Evolutionary conservation across 2,888 invertebrate genomes (phyloP), one percentile per base, ranked within the genome.

Genomic region (Aspidiotus destructor): DNA sequence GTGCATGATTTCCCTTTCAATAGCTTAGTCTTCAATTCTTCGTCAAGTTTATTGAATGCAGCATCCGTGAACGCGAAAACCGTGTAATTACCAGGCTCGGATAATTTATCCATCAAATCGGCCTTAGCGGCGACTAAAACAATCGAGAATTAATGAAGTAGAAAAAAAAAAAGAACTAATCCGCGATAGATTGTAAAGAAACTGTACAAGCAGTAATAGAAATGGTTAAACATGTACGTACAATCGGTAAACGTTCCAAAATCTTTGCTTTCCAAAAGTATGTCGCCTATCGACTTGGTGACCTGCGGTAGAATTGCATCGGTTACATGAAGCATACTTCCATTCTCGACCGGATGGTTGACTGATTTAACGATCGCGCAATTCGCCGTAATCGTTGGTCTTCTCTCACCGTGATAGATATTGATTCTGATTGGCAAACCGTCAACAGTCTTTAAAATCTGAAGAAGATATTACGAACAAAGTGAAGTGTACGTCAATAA

Each of bases 281-380:
- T 74, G 41, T 80, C 77, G 9, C 75, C 74, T 41, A 81, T 71
- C 2, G 78, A 75, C 63, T 76, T 74, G 28, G 74, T 75, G 15
- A 77, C 77, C 7, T 81, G 81, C 41, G 78, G 77, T 58, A 87
- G 77, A 7, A 86, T 82, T n/a, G 81, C 80, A 60, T 82, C 81
- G 15, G 86, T 78, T 0, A 84, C 78, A 75, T 88, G 86, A 13
- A 87, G 80, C 67, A 87, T 80, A 15, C 86, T 87, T 74, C 86
- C 85, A 55, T 81, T 81, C 0, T 86, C 83, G 65, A 83, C 77
- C 3, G 69, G 69, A 73, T 84, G 82, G 75, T 88, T 85, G 41
- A 81, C 77, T 70, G 82, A 82, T 48, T 78, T 79, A 44, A 88
- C 77, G 62, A 81, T 81, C 17, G 83, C 83, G 76, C 88, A 88